phyloP scores from a whole-genome alignment of 2,113 vertebrate genomes.

The Marmota flaviventris region DNA sequence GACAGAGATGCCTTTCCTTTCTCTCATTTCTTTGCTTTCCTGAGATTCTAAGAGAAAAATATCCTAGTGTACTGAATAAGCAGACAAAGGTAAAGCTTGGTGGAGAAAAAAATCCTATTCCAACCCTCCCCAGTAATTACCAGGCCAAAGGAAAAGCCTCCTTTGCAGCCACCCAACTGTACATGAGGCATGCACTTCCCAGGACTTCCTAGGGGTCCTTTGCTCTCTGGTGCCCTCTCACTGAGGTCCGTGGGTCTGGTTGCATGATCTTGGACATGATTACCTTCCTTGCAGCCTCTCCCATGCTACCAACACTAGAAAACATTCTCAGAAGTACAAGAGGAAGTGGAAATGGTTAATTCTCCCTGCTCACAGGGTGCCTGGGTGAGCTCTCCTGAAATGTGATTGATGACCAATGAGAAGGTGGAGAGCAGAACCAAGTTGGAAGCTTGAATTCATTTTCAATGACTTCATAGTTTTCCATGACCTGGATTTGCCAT shows the following conservation, averaged over 20 bases:
- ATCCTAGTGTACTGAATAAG: neutral
- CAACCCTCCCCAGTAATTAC: neutral
- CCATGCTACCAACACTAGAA: neutral
- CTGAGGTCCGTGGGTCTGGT: accelerated
- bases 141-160: neutral
- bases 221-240: neutral
- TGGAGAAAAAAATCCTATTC: neutral
- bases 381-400: neutral
- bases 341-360: neutral
- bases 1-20: neutral
- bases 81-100: neutral
- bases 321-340: neutral
- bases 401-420: neutral
- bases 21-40: neutral
- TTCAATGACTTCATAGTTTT: neutral
- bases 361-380: neutral
- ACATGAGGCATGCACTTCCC: neutral
- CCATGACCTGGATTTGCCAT: neutral
- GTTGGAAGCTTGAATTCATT: neutral
- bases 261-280: neutral
- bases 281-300: neutral
- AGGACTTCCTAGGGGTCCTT: accelerated
- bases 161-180: neutral
- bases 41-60: neutral
- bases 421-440: neutral